Evolutionary conservation across 1,140 invertebrate genomes (phyloP), one percentile per base, ranked within the genome.

Genomic region (Lepeophtheirus salmonis): DNA sequence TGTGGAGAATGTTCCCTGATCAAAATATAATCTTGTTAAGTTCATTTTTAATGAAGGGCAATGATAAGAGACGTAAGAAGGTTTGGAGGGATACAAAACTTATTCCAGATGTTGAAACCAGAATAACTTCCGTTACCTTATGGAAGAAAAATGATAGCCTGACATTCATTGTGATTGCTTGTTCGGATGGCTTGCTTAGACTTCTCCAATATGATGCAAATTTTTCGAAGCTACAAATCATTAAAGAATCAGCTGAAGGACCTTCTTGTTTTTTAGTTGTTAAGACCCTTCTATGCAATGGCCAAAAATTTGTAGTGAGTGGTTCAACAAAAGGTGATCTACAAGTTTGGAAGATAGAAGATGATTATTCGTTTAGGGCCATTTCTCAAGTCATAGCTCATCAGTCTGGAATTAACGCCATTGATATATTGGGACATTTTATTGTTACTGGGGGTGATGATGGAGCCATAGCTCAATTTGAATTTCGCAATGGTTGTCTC

Each of bases 61-160:
- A 57, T 16, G 55, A 57, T 23, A 57, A 57, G 55, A 17, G 26
- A 41, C 23, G 55, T 12, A 25, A 57, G 26, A 57, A 57, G 20
- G n/a, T 25, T 14, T 57, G 55, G 55, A 24, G 55, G 4, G 26
- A 41, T n/a, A 1, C 10, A 12, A 41, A 18, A 2, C 13, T 57
- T 16, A 57, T 57, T 23, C 22, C 20, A 3, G 55, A 57, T 17
- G 26, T 30, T 2, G 55, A 57, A 30, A 57, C 55, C 16, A 1
- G 55, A 4, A 23, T 26, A 20, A 18, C 17, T 2, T 14, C 20
- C n/a, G 52, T 54, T 14, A n/a, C 17, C 22, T 16, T 54, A 20
- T 20, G 23, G 10, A 20, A 14, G 3, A 18, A n/a, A 20, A 54
- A 54, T 54, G 30, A 41, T 6, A 41, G n/a, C n/a, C 6, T n/a